Percentiles rank a stretch among this genome's conserved stretches.
Evolutionary conservation across 2,113 vertebrate species (phyloP).

Genomic region (Scophthalmus maximus): DNA sequence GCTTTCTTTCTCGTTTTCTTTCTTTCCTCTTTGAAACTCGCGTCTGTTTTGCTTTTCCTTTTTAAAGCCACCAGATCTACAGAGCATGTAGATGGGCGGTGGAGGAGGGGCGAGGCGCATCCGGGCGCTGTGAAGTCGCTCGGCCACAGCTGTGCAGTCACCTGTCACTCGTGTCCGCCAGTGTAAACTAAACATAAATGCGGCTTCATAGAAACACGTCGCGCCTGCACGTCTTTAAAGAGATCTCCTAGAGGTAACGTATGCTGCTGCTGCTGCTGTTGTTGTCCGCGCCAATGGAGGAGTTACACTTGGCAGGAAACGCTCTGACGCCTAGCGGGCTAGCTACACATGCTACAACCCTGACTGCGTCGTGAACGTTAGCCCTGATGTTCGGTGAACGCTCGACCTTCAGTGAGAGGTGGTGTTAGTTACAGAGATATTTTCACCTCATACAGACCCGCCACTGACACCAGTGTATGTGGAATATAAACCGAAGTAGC

Average conservation of each 20-base stretch:
- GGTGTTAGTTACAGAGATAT: no score
- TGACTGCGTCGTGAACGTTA: constrained; percentile 1
- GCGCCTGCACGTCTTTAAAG: constrained; percentile 9
- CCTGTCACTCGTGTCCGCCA: no score
- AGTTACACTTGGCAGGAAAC: neutral
- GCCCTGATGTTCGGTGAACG: neutral
- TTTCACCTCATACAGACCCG: neutral
- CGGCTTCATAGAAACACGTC: neutral
- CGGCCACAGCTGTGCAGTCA: neutral
- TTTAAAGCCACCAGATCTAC: constrained; percentile 31
- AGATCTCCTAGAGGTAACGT: neutral
- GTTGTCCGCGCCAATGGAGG: constrained; percentile 25
- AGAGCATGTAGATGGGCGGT: rapidly evolving
- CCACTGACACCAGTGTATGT: neutral
- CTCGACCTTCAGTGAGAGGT: neutral
- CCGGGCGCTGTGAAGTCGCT: constrained; percentile 1
- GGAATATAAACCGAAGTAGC: neutral
- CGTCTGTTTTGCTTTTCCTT: no score
- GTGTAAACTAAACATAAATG: constrained; percentile 39
- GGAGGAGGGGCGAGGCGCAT: rapidly evolving
- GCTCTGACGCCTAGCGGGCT: constrained; percentile 18
- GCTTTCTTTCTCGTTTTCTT: no score
- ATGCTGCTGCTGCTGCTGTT: no score
- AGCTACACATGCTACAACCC: constrained; percentile 12
- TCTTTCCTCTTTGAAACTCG: no score